Percentiles rank a stretch among this genome's conserved stretches.
Evolutionary conservation across 2,797 vertebrate species (phyloP).

Genomic region (Dryobates pubescens): DNA sequence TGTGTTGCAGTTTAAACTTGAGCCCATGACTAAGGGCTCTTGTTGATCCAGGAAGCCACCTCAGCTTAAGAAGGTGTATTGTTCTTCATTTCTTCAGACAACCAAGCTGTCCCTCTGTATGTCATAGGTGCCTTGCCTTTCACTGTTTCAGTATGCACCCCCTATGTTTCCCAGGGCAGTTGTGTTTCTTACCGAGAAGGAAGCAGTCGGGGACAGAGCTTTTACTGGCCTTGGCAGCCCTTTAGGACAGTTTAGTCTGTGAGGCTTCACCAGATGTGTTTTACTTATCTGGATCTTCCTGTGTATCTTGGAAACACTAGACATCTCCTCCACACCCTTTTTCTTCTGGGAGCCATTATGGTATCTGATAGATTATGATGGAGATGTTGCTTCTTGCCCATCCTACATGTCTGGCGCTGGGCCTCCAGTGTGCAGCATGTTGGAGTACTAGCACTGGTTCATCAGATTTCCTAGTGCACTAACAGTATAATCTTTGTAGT

Average conservation of each 20-base stretch:
- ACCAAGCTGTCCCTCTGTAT: not conserved
- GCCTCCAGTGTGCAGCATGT: not conserved
- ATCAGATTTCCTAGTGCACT: not conserved
- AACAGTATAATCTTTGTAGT: not conserved
- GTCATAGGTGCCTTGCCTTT: not conserved
- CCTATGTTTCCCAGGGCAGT: not conserved
- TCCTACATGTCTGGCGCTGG: not conserved
- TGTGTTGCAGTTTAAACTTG: not conserved
- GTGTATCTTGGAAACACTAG: not conserved
- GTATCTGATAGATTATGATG: not conserved
- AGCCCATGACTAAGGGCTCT: not conserved
- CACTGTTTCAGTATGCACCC: not conserved
- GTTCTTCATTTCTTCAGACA: not conserved
- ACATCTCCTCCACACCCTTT: not conserved
- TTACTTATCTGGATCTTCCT: not conserved
- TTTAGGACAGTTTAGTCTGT: not conserved
- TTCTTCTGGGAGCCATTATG: not conserved
- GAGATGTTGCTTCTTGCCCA: not conserved
- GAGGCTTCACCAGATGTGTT: not conserved
- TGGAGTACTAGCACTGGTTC: not conserved
- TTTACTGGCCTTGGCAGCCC: not conserved
- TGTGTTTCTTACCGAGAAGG: not conserved
- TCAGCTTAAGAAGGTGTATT: not conserved
- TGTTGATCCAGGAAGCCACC: not conserved
- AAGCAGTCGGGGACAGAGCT: not conserved